phyloP scores from a whole-genome alignment of 2,888 invertebrate species.

The Callinectes sapidus region DNA sequence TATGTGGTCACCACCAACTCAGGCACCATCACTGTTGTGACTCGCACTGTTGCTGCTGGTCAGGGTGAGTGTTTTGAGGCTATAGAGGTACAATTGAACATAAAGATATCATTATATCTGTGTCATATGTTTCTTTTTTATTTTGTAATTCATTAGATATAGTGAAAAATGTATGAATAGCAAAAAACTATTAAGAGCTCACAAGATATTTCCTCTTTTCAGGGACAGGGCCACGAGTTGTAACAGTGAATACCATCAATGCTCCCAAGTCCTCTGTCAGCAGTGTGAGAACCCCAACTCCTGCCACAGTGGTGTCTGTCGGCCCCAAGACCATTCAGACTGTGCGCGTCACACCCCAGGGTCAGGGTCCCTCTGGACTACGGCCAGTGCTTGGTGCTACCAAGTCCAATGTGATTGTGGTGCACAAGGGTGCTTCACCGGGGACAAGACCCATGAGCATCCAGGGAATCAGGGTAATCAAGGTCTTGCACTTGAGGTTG shows the following conservation, averaged over 20 bases:
- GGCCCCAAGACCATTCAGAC: slow-evolving; percentile 68
- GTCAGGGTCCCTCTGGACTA: slow-evolving; percentile 59
- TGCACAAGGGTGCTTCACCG: slow-evolving; percentile 68
- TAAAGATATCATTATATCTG: background rate
- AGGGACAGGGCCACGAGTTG: slow-evolving; percentile 67
- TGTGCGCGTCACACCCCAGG: slow-evolving; percentile 69
- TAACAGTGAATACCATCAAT: slow-evolving; percentile 70
- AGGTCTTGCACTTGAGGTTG: slow-evolving; percentile 16
- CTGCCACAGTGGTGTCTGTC: slow-evolving; percentile 65
- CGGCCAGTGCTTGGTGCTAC: slow-evolving; percentile 57
- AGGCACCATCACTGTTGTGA: slow-evolving; percentile 72
- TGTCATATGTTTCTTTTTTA: background rate
- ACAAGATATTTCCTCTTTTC: background rate
- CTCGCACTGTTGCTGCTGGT: slow-evolving; percentile 71
- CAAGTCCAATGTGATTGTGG: slow-evolving; percentile 71
- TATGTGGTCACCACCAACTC: slow-evolving; percentile 72
- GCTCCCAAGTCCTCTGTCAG: slow-evolving; percentile 63
- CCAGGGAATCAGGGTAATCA: slow-evolving; percentile 63
- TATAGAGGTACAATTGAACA: background rate
- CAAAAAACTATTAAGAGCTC: background rate
- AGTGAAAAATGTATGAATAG: background rate
- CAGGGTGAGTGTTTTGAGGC: slow-evolving; percentile 47
- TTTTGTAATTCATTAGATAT: background rate
- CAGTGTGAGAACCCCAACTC: slow-evolving; percentile 50
- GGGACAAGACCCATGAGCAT: slow-evolving; percentile 61